A percentile compares a stretch with the other conserved stretches of the same genome.
These are phyloP conservation scores for Drosophila meridionalis DNA, from an alignment of 2,888 invertebrate genomes.

Conservation along the genomic window DNA sequence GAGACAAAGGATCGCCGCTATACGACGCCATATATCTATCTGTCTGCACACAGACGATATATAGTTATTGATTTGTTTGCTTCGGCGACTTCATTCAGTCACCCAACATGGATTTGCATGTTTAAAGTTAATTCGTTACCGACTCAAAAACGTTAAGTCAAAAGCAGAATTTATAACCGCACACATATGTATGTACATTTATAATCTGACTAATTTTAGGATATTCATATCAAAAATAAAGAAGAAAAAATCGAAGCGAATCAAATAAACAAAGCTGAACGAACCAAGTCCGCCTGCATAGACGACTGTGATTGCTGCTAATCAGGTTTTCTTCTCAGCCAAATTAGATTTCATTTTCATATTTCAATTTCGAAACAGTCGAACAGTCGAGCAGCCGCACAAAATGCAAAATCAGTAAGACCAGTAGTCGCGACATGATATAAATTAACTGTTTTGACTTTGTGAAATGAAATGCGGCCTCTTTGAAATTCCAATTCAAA, in stretches of 20 bases:
- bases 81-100: conserved; percentile 62
- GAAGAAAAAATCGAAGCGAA: background rate
- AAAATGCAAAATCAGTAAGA: conserved; percentile 84
- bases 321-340: conserved; percentile 71
- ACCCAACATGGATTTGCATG: conserved; percentile 61
- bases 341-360: conserved; percentile 79
- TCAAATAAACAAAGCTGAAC: conserved; percentile 26
- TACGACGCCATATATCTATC: background rate
- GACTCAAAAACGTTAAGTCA: conserved; percentile 32
- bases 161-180: conserved; percentile 71
- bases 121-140: conserved; percentile 67
- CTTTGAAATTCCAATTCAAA: conserved; percentile 76
- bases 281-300: conserved; percentile 59
- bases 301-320: conserved; percentile 65
- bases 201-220: conserved; percentile 75
- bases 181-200: conserved; percentile 72
- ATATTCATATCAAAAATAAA: conserved; percentile 26
- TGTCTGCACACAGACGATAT: background rate
- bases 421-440: conserved; percentile 84
- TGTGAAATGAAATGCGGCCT: conserved; percentile 79
- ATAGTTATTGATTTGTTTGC: conserved; percentile 35
- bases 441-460: conserved; percentile 84
- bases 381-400: conserved; percentile 23
- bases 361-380: conserved; percentile 76
- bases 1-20: background rate